phyloP scores from a whole-genome alignment of 2,113 vertebrate species.

The Grus americana region DNA sequence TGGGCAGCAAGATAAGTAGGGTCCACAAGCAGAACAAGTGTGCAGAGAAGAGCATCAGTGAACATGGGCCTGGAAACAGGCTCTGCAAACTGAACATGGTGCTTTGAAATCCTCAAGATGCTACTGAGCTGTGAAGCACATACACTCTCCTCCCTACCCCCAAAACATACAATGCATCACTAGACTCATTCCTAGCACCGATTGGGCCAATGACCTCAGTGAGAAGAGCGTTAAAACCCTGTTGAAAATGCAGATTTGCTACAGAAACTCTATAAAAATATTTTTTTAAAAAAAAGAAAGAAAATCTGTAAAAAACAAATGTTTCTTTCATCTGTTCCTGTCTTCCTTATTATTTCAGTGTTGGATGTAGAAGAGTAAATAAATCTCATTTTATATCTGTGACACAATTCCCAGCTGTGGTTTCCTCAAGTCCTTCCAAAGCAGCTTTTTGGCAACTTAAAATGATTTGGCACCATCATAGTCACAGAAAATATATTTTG shows the following conservation, averaged over 20 bases:
- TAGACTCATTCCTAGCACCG: neutral
- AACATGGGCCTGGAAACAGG: neutral
- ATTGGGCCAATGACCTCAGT: neutral
- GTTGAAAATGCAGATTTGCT: constrained; percentile 17
- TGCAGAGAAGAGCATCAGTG: neutral
- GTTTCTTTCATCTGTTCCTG: constrained; percentile 52
- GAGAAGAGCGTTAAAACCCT: neutral
- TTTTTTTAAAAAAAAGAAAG: neutral
- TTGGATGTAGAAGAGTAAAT: constrained; percentile 55
- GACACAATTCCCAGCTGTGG: constrained; percentile 67
- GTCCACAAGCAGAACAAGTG: neutral
- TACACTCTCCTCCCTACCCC: neutral
- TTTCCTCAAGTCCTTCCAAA: constrained; percentile 62
- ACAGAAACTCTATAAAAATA: constrained; percentile 45
- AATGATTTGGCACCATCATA: constrained; percentile 57
- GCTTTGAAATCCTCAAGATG: neutral
- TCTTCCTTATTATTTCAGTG: constrained; percentile 52
- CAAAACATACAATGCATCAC: neutral
- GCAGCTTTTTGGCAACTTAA: constrained; percentile 54
- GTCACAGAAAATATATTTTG: constrained; percentile 65
- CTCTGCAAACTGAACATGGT: neutral
- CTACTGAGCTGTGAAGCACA: neutral
- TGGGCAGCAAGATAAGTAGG: neutral
- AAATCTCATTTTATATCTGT: constrained; percentile 67
- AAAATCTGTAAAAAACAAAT: neutral